phyloP scores from a whole-genome alignment of 2,113 vertebrate species.

The Blennius ocellaris region DNA sequence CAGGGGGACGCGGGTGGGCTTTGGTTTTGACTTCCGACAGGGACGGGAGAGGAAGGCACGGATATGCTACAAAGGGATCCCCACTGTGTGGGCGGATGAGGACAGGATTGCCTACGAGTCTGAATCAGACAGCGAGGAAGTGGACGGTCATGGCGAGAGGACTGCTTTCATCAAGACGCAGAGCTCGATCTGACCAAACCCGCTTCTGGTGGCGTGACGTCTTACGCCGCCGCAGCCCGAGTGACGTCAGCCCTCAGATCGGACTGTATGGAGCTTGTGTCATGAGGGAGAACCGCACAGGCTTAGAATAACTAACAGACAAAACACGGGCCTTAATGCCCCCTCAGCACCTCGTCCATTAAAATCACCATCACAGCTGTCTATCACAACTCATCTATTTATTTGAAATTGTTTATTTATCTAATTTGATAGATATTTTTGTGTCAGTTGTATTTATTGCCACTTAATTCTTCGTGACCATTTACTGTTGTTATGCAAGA shows the following conservation, averaged over 20 bases:
- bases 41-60: slow-evolving; percentile 74
- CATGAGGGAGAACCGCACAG: slow-evolving; percentile 6
- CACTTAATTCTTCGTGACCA: slow-evolving; percentile 18
- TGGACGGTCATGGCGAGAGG: slow-evolving; percentile 89
- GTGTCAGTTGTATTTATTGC: slow-evolving; percentile 32
- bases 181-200: slow-evolving; percentile 88
- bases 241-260: slow-evolving; percentile 15
- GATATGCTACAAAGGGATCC: slow-evolving; percentile 94
- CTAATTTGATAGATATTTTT: neutral
- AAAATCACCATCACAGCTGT: neutral
- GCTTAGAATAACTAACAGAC: neutral
- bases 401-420: slow-evolving; percentile 47
- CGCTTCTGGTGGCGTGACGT: slow-evolving; percentile 10
- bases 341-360: slow-evolving; percentile 22
- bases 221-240: neutral
- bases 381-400: slow-evolving; percentile 36
- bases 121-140: slow-evolving; percentile 92
- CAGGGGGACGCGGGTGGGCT: slow-evolving; percentile 65
- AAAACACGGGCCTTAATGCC: slow-evolving; percentile 50
- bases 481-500: slow-evolving; percentile 23
- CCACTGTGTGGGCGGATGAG: slow-evolving; percentile 95
- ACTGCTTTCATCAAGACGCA: slow-evolving; percentile 97
- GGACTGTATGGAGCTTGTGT: slow-evolving; percentile 7
- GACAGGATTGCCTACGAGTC: slow-evolving; percentile 82
- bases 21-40: slow-evolving; percentile 70